Evolutionary conservation across 2,888 invertebrate genomes (phyloP).

Genomic region (Exephanes ischioxanthus): DNA sequence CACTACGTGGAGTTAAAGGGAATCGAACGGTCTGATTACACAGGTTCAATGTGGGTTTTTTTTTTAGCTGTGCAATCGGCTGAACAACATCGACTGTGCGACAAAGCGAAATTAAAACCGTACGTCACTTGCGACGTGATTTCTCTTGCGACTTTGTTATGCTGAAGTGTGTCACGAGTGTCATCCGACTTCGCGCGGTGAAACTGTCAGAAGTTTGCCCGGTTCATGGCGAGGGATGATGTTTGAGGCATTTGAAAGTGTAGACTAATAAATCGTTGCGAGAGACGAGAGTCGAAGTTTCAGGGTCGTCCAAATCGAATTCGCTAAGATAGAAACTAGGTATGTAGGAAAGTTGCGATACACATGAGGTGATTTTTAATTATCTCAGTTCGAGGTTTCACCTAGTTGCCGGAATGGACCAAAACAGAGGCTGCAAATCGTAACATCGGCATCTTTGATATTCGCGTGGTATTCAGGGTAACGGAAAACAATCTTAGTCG

Average conservation of each 20-base stretch:
- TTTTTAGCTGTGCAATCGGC: neutral
- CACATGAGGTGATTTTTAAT: conserved; percentile 35
- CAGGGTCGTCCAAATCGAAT: conserved; percentile 46
- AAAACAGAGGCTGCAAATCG: conserved; percentile 4
- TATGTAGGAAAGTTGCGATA: conserved; percentile 6
- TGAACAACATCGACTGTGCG: neutral
- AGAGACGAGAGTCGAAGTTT: conserved; percentile 40
- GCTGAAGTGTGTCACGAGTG: conserved; percentile 13
- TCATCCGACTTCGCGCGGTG: neutral
- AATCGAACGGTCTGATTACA: neutral
- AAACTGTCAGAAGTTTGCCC: conserved; percentile 45
- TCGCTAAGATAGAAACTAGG: conserved; percentile 27
- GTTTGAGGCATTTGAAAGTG: conserved; percentile 50
- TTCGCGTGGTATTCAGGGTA: neutral
- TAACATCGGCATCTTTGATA: conserved; percentile 15
- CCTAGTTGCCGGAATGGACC: conserved; percentile 6
- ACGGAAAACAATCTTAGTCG: too few relatives aligned
- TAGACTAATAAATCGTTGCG: conserved; percentile 40
- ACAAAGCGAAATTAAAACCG: neutral
- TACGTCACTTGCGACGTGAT: neutral
- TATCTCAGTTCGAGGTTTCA: conserved; percentile 20
- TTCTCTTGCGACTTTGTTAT: too few relatives aligned
- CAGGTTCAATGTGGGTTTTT: neutral
- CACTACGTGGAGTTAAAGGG: neutral
- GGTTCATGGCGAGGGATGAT: conserved; percentile 28